Conservation (phyloP, 2,888 invertebrate species). For the Odontocerum albicorne region DNA sequence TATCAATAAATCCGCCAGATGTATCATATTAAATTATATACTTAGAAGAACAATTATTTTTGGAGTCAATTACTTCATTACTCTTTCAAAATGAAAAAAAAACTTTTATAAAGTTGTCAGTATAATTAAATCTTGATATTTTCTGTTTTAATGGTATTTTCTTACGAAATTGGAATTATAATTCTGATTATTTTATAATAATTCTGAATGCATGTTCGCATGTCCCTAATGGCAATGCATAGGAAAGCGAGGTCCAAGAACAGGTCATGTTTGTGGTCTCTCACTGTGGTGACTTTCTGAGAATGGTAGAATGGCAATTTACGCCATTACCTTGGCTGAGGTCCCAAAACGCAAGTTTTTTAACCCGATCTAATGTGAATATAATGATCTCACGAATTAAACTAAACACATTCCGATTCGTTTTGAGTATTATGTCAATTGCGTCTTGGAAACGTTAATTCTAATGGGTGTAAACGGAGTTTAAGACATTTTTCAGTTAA, state of each 20-base stretch:
- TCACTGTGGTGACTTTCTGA: conserved; percentile 31
- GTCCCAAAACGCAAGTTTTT: conserved; percentile 18
- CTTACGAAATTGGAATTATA: too few species aligned
- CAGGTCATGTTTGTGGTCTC: background rate
- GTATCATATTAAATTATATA: too few species aligned
- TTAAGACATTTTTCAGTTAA: too few species aligned
- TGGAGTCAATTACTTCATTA: too few species aligned
- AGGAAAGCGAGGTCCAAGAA: conserved; percentile 6
- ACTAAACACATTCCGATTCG: background rate
- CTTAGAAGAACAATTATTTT: too few species aligned
- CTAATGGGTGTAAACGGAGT: background rate
- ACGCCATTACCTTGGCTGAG: background rate
- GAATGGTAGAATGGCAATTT: conserved; percentile 34
- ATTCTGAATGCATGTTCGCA: too few species aligned
- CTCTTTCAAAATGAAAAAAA: too few species aligned
- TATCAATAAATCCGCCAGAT: too few species aligned
- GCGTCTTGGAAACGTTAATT: background rate
- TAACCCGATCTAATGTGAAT: conserved; percentile 29
- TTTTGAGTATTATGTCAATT: conserved; percentile 7
- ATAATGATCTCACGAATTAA: conserved; percentile 24
- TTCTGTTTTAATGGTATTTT: too few species aligned
- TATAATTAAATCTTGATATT: too few species aligned
- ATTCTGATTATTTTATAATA: too few species aligned
- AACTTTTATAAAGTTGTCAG: too few species aligned
- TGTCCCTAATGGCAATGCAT: conserved; percentile 26